A percentile compares a stretch with the other conserved stretches of the same genome.
These are phyloP conservation scores for Rhinoderma darwinii DNA, from an alignment of 2,113 vertebrate species.

Conservation along the genomic window DNA sequence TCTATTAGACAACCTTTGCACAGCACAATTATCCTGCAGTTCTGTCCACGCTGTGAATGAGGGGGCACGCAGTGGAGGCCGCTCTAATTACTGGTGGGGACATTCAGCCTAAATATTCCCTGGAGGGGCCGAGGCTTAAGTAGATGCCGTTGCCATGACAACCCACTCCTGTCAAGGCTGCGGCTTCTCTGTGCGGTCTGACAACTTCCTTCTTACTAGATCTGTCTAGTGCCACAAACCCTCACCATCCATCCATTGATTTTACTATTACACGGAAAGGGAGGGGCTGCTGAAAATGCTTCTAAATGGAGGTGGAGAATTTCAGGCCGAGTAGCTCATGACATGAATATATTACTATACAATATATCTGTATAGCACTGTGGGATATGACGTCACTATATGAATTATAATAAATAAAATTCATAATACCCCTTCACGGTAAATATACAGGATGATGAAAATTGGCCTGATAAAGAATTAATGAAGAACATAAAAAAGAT, in stretches of 20 bases:
- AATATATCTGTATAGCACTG: background rate
- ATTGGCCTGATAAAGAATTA: too few species aligned
- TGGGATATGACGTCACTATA: too few species aligned
- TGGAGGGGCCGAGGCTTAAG: slow-evolving; percentile 60
- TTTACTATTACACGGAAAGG: background rate
- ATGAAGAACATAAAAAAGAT: too few species aligned
- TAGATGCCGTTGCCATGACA: slow-evolving; percentile 68
- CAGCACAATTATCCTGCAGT: slow-evolving; percentile 21
- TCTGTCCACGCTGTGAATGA: slow-evolving; percentile 14
- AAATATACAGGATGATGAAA: background rate
- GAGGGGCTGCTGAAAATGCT: background rate
- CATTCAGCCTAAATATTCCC: slow-evolving; percentile 57
- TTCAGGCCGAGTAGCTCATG: background rate
- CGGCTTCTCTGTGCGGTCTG: slow-evolving; percentile 27
- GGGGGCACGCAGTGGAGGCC: background rate
- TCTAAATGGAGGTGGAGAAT: background rate
- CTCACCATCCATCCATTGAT: slow-evolving; percentile 34
- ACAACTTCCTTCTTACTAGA: slow-evolving; percentile 35
- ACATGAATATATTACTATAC: background rate
- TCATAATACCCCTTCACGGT: too few species aligned
- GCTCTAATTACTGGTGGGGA: slow-evolving; percentile 53
- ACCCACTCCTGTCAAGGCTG: slow-evolving; percentile 55
- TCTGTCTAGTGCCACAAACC: slow-evolving; percentile 21
- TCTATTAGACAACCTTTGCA: slow-evolving; percentile 25
- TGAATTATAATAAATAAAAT: too few species aligned